These are phyloP conservation scores for Leptothorax acervorum DNA, from an alignment of 2,888 invertebrate species.

Conservation along the genomic window DNA sequence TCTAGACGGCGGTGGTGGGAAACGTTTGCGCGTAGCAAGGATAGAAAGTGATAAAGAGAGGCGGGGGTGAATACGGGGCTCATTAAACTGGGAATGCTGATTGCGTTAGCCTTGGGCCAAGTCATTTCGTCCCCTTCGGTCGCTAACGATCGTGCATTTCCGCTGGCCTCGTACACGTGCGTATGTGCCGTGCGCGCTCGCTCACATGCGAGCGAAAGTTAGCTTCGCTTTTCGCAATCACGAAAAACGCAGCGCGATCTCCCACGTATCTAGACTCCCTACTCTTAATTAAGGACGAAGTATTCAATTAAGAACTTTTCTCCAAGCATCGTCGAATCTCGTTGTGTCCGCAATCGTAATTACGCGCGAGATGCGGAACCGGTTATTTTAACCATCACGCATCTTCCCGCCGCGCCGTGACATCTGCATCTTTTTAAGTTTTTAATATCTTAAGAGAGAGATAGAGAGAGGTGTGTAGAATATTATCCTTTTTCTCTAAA, in stretches of 20 bases:
- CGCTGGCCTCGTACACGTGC: constrained; percentile 62
- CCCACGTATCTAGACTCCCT: constrained; percentile 11
- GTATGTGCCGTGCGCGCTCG: constrained; percentile 3
- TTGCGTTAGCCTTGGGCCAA: constrained; percentile 81
- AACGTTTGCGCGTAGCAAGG: constrained; percentile 24
- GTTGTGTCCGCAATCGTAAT: constrained; percentile 22
- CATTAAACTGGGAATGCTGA: constrained; percentile 84
- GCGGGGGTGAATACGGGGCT: constrained; percentile 78
- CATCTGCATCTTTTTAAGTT: background rate
- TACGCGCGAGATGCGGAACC: background rate
- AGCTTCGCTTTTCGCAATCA: constrained; percentile 39
- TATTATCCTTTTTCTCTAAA: background rate
- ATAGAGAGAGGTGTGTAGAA: background rate
- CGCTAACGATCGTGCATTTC: constrained; percentile 78
- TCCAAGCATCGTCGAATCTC: constrained; percentile 24
- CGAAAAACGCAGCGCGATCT: constrained; percentile 51
- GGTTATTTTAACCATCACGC: background rate
- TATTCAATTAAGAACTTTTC: constrained; percentile 72
- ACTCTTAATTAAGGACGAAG: constrained; percentile 59
- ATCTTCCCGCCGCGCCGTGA: background rate
- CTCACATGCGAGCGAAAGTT: constrained; percentile 32
- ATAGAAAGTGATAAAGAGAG: constrained; percentile 62
- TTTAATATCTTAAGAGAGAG: background rate
- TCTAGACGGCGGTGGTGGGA: constrained; percentile 40
- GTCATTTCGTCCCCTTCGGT: constrained; percentile 74